phyloP scores from a whole-genome alignment of 1,140 invertebrate genomes.

The Brachionus plicatilis region DNA sequence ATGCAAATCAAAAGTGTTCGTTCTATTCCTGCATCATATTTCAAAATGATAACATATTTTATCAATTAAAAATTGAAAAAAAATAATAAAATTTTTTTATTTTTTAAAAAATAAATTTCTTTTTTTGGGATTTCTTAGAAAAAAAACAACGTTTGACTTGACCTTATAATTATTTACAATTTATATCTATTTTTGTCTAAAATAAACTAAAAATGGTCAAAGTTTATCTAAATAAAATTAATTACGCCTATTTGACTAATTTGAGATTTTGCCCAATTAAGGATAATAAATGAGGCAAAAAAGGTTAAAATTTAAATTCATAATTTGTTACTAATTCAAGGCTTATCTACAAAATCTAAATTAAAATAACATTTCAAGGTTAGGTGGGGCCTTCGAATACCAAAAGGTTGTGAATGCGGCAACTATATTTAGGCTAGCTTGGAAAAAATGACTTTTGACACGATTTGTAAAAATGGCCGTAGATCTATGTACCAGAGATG shows the following conservation, averaged over 20 bases:
- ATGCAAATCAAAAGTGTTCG: background rate
- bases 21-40: background rate
- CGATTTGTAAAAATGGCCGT: too few species aligned
- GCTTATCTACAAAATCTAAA: too few species aligned
- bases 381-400: too few species aligned
- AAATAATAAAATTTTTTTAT: too few species aligned
- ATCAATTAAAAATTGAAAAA: too few species aligned
- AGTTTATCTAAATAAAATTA: background rate
- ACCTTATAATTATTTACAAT: background rate
- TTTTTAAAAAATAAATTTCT: background rate
- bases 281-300: background rate
- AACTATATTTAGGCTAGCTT: too few species aligned
- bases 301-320: background rate
- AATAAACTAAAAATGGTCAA: background rate
- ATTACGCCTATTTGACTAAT: background rate
- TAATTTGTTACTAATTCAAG: background rate
- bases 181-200: background rate
- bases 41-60: background rate
- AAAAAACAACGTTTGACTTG: background rate
- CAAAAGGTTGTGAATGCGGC: too few species aligned
- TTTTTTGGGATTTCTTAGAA: background rate
- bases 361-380: too few species aligned
- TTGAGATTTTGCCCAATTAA: background rate
- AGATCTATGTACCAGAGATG: too few species aligned
- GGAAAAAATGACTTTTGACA: too few species aligned